Percentiles rank a stretch among this genome's conserved stretches.
Evolutionary conservation across 2,888 invertebrate genomes (phyloP).

Genomic region (Eumerus sabulonum): DNA sequence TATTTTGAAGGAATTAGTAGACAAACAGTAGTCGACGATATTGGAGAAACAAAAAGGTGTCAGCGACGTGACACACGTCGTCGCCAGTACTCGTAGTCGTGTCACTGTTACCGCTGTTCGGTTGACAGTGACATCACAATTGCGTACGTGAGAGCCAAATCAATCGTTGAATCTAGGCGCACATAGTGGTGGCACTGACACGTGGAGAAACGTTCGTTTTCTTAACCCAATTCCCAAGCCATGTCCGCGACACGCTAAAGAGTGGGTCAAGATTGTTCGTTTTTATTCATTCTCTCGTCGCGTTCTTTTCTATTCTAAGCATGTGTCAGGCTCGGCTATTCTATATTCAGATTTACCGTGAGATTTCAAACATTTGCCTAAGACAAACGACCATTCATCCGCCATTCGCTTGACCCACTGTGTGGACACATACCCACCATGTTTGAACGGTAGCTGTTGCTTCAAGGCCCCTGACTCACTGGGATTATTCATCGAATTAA

Average conservation of each 20-base stretch:
- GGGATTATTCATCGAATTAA: slow-evolving; percentile 52
- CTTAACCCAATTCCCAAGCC: slow-evolving; percentile 55
- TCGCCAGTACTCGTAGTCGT: no score
- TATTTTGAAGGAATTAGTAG: slow-evolving; percentile 7
- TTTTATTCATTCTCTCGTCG: no score
- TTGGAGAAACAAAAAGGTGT: slow-evolving; percentile 15
- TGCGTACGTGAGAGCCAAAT: neutral
- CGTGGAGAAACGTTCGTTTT: slow-evolving; percentile 60
- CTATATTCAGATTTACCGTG: slow-evolving; percentile 16
- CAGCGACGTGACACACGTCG: neutral
- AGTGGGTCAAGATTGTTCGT: slow-evolving; percentile 56
- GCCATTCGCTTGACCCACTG: slow-evolving; percentile 36
- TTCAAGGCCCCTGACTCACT: slow-evolving; percentile 32
- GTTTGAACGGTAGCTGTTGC: slow-evolving; percentile 6
- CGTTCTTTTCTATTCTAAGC: slow-evolving; percentile 38
- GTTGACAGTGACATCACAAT: no score
- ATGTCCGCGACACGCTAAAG: slow-evolving; percentile 30
- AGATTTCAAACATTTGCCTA: slow-evolving; percentile 33
- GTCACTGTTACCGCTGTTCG: no score
- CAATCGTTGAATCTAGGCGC: slow-evolving; percentile 28
- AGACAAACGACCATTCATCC: neutral
- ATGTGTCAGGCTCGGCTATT: slow-evolving; percentile 27
- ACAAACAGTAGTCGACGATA: neutral
- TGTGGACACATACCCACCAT: slow-evolving; percentile 9
- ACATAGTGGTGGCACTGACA: slow-evolving; percentile 7